A percentile compares a stretch with the other conserved stretches of the same genome.
Conservation (phyloP, 2,797 vertebrate genomes). For the Prionace glauca region DNA sequence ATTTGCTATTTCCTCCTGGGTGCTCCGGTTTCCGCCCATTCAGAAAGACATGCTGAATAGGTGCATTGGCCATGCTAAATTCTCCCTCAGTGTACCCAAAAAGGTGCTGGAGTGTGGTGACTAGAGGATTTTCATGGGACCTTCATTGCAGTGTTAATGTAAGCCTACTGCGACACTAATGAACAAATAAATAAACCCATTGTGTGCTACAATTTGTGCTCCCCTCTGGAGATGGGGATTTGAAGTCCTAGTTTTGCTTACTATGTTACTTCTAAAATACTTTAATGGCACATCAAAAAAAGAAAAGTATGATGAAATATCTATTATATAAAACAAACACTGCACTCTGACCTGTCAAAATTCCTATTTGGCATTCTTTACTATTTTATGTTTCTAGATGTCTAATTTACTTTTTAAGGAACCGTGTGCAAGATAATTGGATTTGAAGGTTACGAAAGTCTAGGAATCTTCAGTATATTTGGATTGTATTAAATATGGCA, state of each 20-base stretch:
- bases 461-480: constrained; percentile 37
- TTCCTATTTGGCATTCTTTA: neutral
- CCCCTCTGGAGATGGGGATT: neutral
- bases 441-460: constrained; percentile 49
- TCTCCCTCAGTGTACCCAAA: no score
- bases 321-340: neutral
- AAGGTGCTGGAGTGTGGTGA: no score
- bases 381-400: constrained; percentile 5
- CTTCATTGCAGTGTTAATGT: no score
- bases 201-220: neutral
- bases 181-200: no score
- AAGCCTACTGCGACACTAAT: no score
- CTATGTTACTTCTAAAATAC: neutral
- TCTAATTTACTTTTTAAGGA: neutral
- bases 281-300: neutral
- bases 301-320: neutral
- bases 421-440: neutral
- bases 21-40: no score
- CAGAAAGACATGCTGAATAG: no score
- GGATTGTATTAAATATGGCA: neutral
- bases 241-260: neutral
- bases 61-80: no score
- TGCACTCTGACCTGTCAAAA: neutral
- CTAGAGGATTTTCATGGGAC: no score
- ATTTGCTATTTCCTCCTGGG: no score